A percentile compares a stretch with the other conserved stretches of the same genome.
These are phyloP conservation scores for Leptinotarsa defecta DNA, from an alignment of 1,140 invertebrate genomes.

Conservation along the genomic window DNA sequence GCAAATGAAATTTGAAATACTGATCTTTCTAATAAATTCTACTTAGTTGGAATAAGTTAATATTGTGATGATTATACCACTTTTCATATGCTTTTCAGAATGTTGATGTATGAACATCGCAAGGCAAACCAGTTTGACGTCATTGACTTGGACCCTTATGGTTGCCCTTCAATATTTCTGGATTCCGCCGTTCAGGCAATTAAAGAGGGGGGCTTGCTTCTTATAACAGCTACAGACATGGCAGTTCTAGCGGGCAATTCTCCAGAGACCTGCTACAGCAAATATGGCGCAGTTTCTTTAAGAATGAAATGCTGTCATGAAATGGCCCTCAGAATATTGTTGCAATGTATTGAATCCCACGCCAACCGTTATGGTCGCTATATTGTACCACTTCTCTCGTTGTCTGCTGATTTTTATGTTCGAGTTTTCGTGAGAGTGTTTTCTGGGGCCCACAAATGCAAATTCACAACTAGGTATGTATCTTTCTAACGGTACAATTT, in stretches of 20 bases:
- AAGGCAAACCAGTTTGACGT: constrained; percentile 79
- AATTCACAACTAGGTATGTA: constrained; percentile 74
- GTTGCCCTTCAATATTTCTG: constrained; percentile 90
- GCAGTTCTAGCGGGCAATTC: constrained; percentile 95
- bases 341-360: constrained; percentile 88
- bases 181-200: constrained; percentile 88
- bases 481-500: not conserved
- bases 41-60: no score
- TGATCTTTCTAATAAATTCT: no score
- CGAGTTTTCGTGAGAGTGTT: constrained; percentile 89
- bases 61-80: no score
- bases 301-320: constrained; percentile 92
- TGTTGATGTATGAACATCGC: constrained; percentile 82
- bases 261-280: constrained; percentile 88
- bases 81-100: constrained; percentile 61
- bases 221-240: constrained; percentile 98
- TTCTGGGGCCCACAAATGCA: constrained; percentile 80
- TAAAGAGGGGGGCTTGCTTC: constrained; percentile 78
- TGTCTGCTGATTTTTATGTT: constrained; percentile 98
- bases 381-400: constrained; percentile 86
- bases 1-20: no score
- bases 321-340: constrained; percentile 89
- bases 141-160: constrained; percentile 97
- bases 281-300: constrained; percentile 92
- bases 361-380: constrained; percentile 93